Evolutionary conservation across 2,113 vertebrate genomes (phyloP).

Genomic region (Irena cyanogastra): DNA sequence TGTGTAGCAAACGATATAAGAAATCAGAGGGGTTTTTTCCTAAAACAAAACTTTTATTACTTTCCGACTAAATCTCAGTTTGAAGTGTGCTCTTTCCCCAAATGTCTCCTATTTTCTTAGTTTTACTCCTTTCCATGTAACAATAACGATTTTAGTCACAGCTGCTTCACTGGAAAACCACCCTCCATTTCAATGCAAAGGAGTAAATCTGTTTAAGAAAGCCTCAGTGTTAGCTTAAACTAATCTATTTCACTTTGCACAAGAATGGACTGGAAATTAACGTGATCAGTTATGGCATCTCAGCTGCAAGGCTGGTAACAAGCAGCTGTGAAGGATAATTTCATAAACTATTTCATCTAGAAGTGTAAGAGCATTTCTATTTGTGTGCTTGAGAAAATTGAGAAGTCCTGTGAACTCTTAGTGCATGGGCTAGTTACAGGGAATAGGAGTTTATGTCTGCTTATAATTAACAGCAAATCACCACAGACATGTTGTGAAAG

Average conservation of each 20-base stretch:
- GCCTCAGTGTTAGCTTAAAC: constrained; percentile 25
- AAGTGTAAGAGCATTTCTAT: background rate
- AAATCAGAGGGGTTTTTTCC: fast-evolving
- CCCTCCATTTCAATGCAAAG: background rate
- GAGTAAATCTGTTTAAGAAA: constrained; percentile 29
- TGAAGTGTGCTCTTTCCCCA: background rate
- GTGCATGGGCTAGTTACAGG: background rate
- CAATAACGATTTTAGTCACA: background rate
- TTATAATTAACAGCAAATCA: background rate
- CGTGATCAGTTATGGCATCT: constrained; percentile 18
- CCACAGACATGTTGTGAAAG: background rate
- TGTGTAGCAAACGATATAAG: background rate
- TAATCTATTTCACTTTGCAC: constrained; percentile 42
- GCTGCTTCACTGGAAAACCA: background rate
- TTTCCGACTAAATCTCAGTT: background rate
- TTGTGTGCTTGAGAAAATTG: background rate
- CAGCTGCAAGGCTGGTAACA: constrained; percentile 12
- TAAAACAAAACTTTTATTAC: background rate
- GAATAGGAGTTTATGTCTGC: background rate
- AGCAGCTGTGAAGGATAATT: constrained; percentile 26
- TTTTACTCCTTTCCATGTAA: background rate
- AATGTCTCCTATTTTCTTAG: background rate
- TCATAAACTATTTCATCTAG: constrained; percentile 14
- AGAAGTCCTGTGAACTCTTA: background rate
- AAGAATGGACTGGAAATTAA: constrained; percentile 39